phyloP scores from a whole-genome alignment of 2,797 vertebrate genomes.

The Betta splendens region DNA sequence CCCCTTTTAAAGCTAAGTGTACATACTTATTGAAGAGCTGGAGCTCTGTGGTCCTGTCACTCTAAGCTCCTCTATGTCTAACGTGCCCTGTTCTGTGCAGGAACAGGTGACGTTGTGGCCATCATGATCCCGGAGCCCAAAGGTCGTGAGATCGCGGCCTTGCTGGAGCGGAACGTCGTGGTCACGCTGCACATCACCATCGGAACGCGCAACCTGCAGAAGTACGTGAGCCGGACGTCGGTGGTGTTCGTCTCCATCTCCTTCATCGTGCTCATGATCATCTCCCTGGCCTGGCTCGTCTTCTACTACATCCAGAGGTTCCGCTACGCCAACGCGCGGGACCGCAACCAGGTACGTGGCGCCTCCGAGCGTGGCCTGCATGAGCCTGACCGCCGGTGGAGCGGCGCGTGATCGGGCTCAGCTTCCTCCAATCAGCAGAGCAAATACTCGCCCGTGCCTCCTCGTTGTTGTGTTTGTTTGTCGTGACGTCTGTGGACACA shows the following conservation, averaged over 20 bases:
- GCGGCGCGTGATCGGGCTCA: conserved; percentile 37
- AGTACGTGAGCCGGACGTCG: conserved; percentile 97
- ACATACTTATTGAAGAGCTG: neutral
- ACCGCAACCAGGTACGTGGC: conserved; percentile 94
- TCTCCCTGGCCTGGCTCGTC: conserved; percentile 97
- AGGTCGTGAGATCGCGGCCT: conserved; percentile 90
- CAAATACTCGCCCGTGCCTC: conserved; percentile 38
- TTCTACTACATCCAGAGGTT: conserved; percentile 99
- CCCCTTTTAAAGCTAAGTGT: neutral
- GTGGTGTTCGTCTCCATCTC: conserved; percentile 99
- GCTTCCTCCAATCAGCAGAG: conserved; percentile 16
- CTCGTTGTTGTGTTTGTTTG: conserved; percentile 25
- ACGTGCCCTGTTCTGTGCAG: conserved; percentile 65
- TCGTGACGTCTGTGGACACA: conserved; percentile 29
- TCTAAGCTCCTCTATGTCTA: neutral
- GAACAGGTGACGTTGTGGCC: conserved; percentile 91
- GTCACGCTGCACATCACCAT: conserved; percentile 94
- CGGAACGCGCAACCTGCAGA: conserved; percentile 97
- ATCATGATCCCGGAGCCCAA: conserved; percentile 98
- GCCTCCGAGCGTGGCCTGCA: conserved; percentile 26
- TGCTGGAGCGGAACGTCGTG: conserved; percentile 87
- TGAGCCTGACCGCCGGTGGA: conserved; percentile 51
- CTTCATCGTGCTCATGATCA: conserved; percentile 99
- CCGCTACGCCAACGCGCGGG: conserved; percentile 96
- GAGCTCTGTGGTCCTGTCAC: conserved; percentile 1